These are phyloP conservation scores for Cryptocheilus praepositus DNA, from an alignment of 2,888 invertebrate genomes.

Conservation along the genomic window DNA sequence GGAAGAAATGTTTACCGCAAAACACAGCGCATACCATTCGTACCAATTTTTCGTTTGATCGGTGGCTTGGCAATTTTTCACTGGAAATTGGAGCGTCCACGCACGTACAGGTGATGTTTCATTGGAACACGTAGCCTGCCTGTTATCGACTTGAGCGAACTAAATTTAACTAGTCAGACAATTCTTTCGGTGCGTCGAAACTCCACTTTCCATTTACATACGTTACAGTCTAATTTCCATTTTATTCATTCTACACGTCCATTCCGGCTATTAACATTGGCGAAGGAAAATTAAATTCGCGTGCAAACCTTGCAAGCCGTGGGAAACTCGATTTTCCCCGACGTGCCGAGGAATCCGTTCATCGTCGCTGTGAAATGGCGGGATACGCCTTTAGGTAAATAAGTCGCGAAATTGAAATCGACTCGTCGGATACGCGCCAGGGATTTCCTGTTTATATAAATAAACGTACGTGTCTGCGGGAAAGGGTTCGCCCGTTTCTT, in stretches of 20 bases:
- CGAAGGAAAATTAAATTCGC: slow-evolving; percentile 44
- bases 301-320: slow-evolving; percentile 19
- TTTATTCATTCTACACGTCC: slow-evolving; percentile 18
- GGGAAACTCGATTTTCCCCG: slow-evolving; percentile 35
- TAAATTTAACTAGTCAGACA: no score
- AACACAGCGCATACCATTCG: not conserved
- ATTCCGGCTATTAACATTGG: slow-evolving; percentile 30
- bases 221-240: slow-evolving; percentile 26
- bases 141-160: not conserved
- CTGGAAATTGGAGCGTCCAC: no score
- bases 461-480: not conserved
- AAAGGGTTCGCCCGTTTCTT: no score
- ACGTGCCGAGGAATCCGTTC: slow-evolving; percentile 1
- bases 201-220: slow-evolving; percentile 22
- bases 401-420: slow-evolving; percentile 51
- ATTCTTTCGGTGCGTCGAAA: no score
- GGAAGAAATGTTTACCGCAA: not conserved
- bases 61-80: no score
- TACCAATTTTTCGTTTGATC: not conserved
- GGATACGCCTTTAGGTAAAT: slow-evolving; percentile 34
- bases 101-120: no score
- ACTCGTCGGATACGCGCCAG: slow-evolving; percentile 26
- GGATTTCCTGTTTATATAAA: slow-evolving; percentile 27
- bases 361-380: slow-evolving; percentile 7
- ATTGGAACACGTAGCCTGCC: not conserved